A percentile compares a stretch with the other conserved stretches of the same genome.
phyloP scores from a whole-genome alignment of 2,113 vertebrate genomes.

The Taxidea taxus region DNA sequence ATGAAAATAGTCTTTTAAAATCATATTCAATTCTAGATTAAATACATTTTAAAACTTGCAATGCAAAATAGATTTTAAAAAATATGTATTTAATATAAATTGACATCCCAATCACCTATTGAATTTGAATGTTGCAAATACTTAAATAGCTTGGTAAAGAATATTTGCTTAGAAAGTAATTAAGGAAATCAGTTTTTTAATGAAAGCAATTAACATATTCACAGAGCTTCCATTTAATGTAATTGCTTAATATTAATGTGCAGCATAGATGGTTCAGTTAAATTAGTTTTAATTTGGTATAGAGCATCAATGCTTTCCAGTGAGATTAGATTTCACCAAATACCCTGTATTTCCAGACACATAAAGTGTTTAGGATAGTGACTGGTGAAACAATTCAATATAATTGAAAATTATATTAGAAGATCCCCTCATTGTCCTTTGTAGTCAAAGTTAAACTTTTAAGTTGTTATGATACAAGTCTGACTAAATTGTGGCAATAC shows the following conservation, averaged over 20 bases:
- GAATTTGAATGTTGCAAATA: slow-evolving; percentile 53
- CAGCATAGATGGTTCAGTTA: slow-evolving; percentile 53
- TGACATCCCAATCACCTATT: slow-evolving; percentile 42
- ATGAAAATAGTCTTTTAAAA: background rate
- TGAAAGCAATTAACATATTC: slow-evolving; percentile 74
- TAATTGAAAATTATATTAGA: slow-evolving; percentile 45
- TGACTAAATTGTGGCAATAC: background rate
- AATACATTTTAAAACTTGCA: slow-evolving; percentile 32
- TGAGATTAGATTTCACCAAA: slow-evolving; percentile 65
- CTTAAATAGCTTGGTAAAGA: slow-evolving; percentile 59
- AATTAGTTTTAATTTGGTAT: slow-evolving; percentile 67
- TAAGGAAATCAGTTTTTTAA: slow-evolving; percentile 72
- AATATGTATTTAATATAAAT: slow-evolving; percentile 33
- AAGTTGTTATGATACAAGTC: background rate
- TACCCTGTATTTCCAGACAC: slow-evolving; percentile 38
- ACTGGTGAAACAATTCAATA: slow-evolving; percentile 17
- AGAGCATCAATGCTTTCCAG: slow-evolving; percentile 43
- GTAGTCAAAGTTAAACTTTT: slow-evolving; percentile 2
- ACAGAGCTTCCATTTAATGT: slow-evolving; percentile 67
- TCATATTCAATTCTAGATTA: background rate
- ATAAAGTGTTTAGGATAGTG: slow-evolving; percentile 23
- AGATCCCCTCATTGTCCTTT: background rate
- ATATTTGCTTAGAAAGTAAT: slow-evolving; percentile 76
- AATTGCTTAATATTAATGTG: slow-evolving; percentile 77
- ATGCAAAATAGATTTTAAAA: slow-evolving; percentile 36